Conservation (phyloP, 2,888 invertebrate species). For the Coecobrya sp. region DNA sequence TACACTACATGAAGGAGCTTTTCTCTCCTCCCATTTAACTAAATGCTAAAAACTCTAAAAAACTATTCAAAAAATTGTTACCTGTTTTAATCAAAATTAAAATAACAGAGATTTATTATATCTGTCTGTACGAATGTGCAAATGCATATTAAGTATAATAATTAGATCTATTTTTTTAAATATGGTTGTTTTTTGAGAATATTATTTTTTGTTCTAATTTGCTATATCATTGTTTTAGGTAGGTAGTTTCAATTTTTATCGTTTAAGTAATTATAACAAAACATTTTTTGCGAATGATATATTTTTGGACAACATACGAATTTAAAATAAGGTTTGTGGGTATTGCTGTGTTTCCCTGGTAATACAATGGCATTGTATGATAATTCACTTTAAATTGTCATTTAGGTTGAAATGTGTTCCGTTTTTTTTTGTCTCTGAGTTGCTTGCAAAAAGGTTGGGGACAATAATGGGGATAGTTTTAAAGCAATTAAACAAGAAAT, state of each 20-base stretch:
- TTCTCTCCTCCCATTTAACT: background rate
- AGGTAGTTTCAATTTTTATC: background rate
- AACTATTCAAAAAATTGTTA: constrained; percentile 16
- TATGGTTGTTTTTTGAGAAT: background rate
- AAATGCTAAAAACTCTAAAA: background rate
- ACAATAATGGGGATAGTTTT: constrained; percentile 33
- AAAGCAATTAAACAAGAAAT: constrained; percentile 3
- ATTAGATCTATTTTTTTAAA: background rate
- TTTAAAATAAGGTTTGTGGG: background rate
- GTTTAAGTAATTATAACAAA: background rate
- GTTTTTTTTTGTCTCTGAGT: background rate
- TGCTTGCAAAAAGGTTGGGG: constrained; percentile 9
- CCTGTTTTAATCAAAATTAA: background rate
- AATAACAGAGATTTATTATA: background rate
- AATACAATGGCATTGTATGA: constrained; percentile 27
- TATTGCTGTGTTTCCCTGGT: constrained; percentile 47
- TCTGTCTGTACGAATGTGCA: constrained; percentile 24
- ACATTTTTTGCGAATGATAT: background rate
- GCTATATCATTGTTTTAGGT: background rate
- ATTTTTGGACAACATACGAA: constrained; percentile 21
- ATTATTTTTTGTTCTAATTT: background rate
- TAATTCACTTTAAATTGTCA: background rate
- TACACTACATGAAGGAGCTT: constrained; percentile 77
- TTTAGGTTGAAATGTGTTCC: background rate
- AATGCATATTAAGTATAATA: constrained; percentile 14